Conservation (phyloP, 2,888 invertebrate genomes). For the Cephus runcator region DNA sequence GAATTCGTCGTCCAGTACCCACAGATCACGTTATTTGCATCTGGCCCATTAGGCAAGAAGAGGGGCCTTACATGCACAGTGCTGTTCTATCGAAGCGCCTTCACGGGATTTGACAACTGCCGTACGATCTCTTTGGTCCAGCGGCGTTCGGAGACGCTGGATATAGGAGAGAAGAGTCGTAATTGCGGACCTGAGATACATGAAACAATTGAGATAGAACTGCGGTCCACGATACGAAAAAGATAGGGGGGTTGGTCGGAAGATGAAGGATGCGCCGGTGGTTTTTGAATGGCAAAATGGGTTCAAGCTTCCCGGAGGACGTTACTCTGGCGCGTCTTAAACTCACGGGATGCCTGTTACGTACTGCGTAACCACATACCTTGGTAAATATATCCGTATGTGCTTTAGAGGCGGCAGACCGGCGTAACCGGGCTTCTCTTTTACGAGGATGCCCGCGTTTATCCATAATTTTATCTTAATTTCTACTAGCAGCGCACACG, state of each 20-base stretch:
- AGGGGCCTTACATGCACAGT: too few relatives aligned
- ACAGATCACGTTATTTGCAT: conserved; percentile 36
- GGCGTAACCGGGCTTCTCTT: conserved; percentile 24
- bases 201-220: too few relatives aligned
- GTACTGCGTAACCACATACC: background rate
- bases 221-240: too few relatives aligned
- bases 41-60: conserved; percentile 36
- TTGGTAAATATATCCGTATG: too few relatives aligned
- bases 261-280: too few relatives aligned
- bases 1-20: conserved; percentile 33
- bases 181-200: too few relatives aligned
- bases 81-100: too few relatives aligned
- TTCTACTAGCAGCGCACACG: conserved; percentile 23
- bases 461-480: conserved; percentile 46
- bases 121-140: conserved; percentile 34
- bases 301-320: background rate
- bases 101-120: conserved; percentile 35
- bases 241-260: too few relatives aligned
- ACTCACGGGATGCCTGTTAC: background rate
- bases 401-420: background rate
- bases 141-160: conserved; percentile 30
- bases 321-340: background rate
- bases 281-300: too few relatives aligned
- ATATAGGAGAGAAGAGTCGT: background rate
- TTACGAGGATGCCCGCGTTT: conserved; percentile 37